Base-by-base conservation (phyloP, 2,113 vertebrate genomes). In the Chaetops frenatus region DNA sequence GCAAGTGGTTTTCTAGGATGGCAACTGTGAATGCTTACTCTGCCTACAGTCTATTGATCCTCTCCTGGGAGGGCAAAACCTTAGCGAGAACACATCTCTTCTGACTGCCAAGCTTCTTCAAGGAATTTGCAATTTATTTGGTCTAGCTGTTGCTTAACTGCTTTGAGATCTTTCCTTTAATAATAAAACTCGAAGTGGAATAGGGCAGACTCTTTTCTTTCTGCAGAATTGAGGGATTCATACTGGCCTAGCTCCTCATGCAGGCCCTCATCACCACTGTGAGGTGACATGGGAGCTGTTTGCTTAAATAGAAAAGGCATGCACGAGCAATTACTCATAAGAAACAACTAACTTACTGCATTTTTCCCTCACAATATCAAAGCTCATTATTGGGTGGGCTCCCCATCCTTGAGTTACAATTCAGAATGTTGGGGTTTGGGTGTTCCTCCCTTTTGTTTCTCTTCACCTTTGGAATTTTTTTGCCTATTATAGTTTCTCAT, bases 61-160 rank as follows among this genome's bases (percentile, higher is more conserved):
- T 35, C 42, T 69, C 47, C 71, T 2, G 3, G 18, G 35, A 90
- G 13, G 23, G n/a, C 20, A 65, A 67, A 91, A 89, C 9, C 5
- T 6, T 19, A 74, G 40, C 0, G 0, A n/a, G 12, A 73, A 72
- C 69, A 74, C 0, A 1, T n/a, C 51, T 84, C 60, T 64, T 58
- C 77, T 31, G 28, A 79, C 4, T 28, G 51, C 57, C n/a, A 90
- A 60, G 22, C 23, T 76, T 85, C 57, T 16, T 31, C 22, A 85
- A 85, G n/a, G 48, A 78, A 69, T 80, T 51, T 15, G 71, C 24
- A 79, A 9, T 56, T 83, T 3, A 36, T 56, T 67, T 61, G 42
- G 16, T 53, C 61, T 45, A 79, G 66, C 25, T 80, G 31, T 25
- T 82, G 27, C 62, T 54, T 31, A 48, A 28, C 3, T 67, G 33